Evolutionary conservation across 2,797 vertebrate genomes (phyloP).

Genomic region (Propithecus perrieri): DNA sequence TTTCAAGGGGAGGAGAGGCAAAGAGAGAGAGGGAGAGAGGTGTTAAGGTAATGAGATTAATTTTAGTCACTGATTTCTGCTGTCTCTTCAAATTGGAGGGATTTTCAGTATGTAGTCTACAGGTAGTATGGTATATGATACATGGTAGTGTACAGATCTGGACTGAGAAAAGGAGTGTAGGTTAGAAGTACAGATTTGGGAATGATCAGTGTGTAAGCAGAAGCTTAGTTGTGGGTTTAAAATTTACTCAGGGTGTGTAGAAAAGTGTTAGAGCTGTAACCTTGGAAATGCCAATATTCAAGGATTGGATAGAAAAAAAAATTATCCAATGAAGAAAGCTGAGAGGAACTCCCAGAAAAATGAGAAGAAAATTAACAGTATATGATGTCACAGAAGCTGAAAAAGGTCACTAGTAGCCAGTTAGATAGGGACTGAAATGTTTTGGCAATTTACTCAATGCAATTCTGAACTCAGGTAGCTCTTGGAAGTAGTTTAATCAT

Average conservation of each 20-base stretch:
- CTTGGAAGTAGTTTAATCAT: neutral
- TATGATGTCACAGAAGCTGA: neutral
- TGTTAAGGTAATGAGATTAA: constrained; percentile 10
- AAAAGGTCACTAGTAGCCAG: neutral
- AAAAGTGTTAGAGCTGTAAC: neutral
- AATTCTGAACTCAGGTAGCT: neutral
- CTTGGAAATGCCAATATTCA: neutral
- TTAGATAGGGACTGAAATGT: neutral
- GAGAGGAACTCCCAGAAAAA: neutral
- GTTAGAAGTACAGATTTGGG: neutral
- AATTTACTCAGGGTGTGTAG: neutral
- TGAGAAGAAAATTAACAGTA: neutral
- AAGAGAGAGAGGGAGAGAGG: neutral
- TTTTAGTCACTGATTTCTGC: constrained; percentile 20
- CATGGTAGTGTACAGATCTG: neutral
- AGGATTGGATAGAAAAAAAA: neutral
- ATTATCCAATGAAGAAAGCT: neutral
- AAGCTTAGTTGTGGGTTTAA: neutral
- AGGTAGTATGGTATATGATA: neutral
- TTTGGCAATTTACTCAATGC: neutral
- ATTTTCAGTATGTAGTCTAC: neutral
- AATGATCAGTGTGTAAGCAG: neutral
- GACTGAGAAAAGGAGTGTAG: neutral
- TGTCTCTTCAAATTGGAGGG: neutral
- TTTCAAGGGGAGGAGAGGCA: neutral